Conservation (phyloP, 2,888 invertebrate species). For the Stictocephala bisonia region DNA sequence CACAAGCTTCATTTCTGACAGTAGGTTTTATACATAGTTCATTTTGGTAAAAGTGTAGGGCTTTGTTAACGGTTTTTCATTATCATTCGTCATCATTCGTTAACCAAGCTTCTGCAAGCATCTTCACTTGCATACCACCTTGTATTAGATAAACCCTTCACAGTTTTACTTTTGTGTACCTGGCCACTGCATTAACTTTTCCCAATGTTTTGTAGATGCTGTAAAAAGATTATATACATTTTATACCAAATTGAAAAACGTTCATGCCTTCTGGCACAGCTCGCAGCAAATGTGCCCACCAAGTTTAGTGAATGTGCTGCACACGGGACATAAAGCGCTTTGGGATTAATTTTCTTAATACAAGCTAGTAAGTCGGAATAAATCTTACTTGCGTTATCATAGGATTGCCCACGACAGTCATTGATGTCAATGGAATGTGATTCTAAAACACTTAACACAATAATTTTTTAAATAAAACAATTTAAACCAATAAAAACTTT, state of each 20-base stretch:
- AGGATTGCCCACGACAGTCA: background rate
- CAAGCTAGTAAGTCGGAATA: slow-evolving; percentile 4
- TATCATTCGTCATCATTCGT: too few species aligned
- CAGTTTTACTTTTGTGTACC: slow-evolving; percentile 15
- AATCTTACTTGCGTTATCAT: background rate
- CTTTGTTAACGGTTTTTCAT: background rate
- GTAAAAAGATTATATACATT: slow-evolving; percentile 7
- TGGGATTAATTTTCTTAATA: background rate
- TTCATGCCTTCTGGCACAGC: background rate
- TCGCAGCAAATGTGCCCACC: slow-evolving; percentile 11
- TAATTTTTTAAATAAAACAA: too few species aligned
- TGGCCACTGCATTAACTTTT: slow-evolving; percentile 15
- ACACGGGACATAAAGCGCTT: slow-evolving; percentile 4
- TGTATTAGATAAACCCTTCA: slow-evolving; percentile 24
- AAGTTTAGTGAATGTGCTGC: background rate
- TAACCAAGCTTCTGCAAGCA: slow-evolving; percentile 15
- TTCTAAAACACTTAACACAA: slow-evolving; percentile 17
- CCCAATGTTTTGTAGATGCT: slow-evolving; percentile 2
- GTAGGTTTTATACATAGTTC: slow-evolving; percentile 12
- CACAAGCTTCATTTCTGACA: slow-evolving; percentile 17
- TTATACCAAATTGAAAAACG: slow-evolving; percentile 4
- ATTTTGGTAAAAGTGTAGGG: background rate
- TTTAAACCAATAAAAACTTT: too few species aligned
- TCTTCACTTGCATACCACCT: slow-evolving; percentile 26
- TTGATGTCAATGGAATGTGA: background rate